phyloP scores from a whole-genome alignment of 2,113 vertebrate species.

The Solenodon paradoxus region DNA sequence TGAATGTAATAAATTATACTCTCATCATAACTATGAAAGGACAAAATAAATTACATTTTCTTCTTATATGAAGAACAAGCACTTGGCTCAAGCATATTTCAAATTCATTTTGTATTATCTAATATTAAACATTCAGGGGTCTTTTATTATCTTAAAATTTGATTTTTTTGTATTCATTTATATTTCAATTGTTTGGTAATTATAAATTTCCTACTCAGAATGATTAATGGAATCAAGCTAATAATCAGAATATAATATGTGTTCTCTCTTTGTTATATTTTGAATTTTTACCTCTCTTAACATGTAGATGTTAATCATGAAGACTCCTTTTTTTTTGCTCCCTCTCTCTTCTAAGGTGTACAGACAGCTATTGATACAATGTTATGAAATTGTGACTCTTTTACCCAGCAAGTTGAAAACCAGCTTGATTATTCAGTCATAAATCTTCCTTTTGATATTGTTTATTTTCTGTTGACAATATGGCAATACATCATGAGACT shows the following conservation, averaged over 20 bases:
- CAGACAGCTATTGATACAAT: not conserved
- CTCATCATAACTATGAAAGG: constrained; percentile 47
- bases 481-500: not conserved
- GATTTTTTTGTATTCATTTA: not conserved
- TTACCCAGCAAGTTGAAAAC: not conserved
- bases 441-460: not conserved
- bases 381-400: not conserved
- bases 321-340: not conserved
- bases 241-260: not conserved
- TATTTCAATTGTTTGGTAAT: constrained; percentile 8
- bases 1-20: constrained; percentile 59
- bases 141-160: constrained; percentile 34
- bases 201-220: constrained; percentile 19
- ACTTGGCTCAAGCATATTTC: constrained; percentile 29
- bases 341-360: not conserved
- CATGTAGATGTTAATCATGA: not conserved
- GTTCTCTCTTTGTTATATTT: not conserved
- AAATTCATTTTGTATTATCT: constrained; percentile 25
- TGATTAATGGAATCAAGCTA: not conserved
- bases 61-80: constrained; percentile 59
- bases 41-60: constrained; percentile 56
- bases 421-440: not conserved
- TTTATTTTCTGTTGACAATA: constrained; percentile 5
- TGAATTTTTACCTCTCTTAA: not conserved
- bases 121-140: not conserved